phyloP scores from a whole-genome alignment of 1,140 invertebrate species.

The Ceratosolen fusciceps region DNA sequence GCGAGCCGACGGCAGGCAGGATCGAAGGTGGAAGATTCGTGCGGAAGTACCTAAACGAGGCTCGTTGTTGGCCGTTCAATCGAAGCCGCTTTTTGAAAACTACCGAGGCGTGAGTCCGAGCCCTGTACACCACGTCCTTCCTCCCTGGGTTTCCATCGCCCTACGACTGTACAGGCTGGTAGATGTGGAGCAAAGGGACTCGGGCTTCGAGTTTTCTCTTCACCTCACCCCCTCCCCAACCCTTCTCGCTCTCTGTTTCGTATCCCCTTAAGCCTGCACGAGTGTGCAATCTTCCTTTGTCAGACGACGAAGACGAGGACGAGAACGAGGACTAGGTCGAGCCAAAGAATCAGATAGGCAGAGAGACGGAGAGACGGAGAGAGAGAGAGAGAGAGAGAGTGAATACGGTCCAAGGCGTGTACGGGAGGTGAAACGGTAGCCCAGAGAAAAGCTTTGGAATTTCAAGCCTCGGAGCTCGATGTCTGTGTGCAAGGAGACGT shows the following conservation, averaged over 20 bases:
- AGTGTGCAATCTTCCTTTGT: conserved; percentile 26
- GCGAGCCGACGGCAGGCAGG: background rate
- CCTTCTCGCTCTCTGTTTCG: background rate
- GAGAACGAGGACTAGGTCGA: too few species aligned
- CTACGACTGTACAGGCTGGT: background rate
- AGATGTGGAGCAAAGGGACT: background rate
- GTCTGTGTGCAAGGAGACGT: background rate
- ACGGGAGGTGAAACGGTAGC: conserved; percentile 12
- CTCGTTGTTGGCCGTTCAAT: conserved; percentile 52
- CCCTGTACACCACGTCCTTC: background rate
- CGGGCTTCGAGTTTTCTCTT: background rate
- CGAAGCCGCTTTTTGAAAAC: conserved; percentile 50
- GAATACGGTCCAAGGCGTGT: background rate
- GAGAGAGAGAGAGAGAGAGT: too few species aligned
- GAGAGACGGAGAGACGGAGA: too few species aligned
- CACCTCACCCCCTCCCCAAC: background rate
- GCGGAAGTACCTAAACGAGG: conserved; percentile 26
- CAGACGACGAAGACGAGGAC: conserved; percentile 1
- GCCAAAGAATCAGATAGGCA: too few species aligned
- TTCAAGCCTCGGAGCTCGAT: background rate
- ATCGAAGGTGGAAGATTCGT: conserved; percentile 5
- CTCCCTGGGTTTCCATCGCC: background rate
- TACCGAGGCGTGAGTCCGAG: conserved; percentile 52
- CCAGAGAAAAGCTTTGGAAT: conserved; percentile 25
- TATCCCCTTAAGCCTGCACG: background rate